Base-by-base conservation (phyloP, 2,888 invertebrate genomes). In the Aleiodes alternator region DNA sequence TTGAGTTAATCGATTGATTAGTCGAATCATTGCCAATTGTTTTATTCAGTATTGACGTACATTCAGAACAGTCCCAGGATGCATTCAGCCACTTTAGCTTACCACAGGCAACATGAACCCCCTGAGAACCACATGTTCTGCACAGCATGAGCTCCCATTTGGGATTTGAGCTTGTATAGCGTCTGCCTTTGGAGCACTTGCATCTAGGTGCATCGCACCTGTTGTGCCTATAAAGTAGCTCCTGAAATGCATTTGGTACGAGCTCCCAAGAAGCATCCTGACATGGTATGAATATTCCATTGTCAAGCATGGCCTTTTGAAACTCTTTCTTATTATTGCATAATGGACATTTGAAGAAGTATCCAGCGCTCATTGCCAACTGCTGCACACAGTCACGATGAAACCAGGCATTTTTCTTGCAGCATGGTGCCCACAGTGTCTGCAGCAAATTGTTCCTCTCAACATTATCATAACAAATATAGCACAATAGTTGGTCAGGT, bases 211-310 rank as follows among this genome's bases (percentile, higher is more conserved):
- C 92, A 57, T 92, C 91, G 85, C 97, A 97, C 0, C 83, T 80
- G 6, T 91, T 86, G 3, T 93, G 92, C 0, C 94, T 88, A 76
- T 93, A 92, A 16, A 93, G 90, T 55, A 96, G 91, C 75, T 95
- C 96, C 0, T 92, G 91, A 88, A 92, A 96, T 0, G 96, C 96
- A 84, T 95, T 92, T 1, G 95, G 94, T 78, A 92, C 94, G 11
- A 92, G 84, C 85, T 97, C 96, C 97, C 96, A 97, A 0, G 95
- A 92, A 0, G 96, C 96, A 87, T 96, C 96, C 95, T 94, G 92
- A 82, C 96, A 94, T 0, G 96, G 96, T 57, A 97, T 93, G 76
- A 93, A 95, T 78, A 96, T 94, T 1, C 97, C 96, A 85, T 92
- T 92, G 0, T 90, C 86, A 16, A 93, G 86, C 86, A 94, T 93